Conservation (phyloP, 2,888 invertebrate genomes). For the Euplagia quadripunctaria region DNA sequence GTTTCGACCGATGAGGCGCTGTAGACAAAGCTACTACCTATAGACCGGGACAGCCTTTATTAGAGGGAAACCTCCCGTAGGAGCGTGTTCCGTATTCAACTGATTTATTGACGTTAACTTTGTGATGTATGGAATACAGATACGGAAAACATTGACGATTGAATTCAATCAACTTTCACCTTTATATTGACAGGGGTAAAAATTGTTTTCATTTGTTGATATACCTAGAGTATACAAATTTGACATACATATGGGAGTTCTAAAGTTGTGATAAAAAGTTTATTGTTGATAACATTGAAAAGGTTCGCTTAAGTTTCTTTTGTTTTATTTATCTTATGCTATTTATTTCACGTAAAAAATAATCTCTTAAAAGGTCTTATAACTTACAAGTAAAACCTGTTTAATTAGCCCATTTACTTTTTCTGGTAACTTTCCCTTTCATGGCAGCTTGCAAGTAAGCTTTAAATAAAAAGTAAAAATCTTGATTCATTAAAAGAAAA, state of each 20-base stretch:
- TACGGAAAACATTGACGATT: conserved; percentile 29
- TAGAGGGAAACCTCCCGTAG: conserved; percentile 64
- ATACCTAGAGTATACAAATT: background rate
- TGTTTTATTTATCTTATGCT: background rate
- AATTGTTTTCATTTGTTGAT: conserved; percentile 11
- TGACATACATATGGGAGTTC: conserved; percentile 19
- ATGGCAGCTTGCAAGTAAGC: too few relatives aligned
- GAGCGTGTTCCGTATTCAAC: conserved; percentile 62
- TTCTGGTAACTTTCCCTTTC: too few relatives aligned
- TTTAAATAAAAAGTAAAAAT: too few relatives aligned
- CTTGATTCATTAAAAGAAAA: too few relatives aligned
- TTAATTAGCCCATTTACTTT: background rate
- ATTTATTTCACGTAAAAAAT: background rate
- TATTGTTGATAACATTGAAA: conserved; percentile 24
- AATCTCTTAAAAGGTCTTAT: background rate
- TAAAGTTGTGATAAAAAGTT: conserved; percentile 20
- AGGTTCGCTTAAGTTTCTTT: background rate
- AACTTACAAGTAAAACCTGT: background rate
- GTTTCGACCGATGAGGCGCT: conserved; percentile 79
- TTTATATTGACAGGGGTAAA: conserved; percentile 9
- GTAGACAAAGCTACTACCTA: conserved; percentile 78
- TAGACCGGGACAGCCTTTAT: conserved; percentile 70
- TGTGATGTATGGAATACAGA: conserved; percentile 49
- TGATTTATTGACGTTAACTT: conserved; percentile 67
- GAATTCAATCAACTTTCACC: conserved; percentile 32